Percentiles rank a stretch among this genome's conserved stretches.
Evolutionary conservation across 2,113 vertebrate genomes (phyloP).

Genomic region (Calidris pygmaea): DNA sequence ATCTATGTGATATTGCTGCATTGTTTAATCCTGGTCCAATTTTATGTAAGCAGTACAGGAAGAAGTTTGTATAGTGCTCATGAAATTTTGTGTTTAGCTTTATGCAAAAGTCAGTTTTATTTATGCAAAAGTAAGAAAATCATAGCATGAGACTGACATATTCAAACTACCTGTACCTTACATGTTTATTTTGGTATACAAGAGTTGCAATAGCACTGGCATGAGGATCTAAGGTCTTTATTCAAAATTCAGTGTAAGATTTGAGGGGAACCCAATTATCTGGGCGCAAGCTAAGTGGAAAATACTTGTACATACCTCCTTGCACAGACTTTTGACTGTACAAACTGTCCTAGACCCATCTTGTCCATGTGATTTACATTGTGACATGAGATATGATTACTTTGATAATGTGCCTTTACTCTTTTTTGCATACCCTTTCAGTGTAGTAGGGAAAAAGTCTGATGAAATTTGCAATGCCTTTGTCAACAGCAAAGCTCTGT

Average conservation of each 20-base stretch:
- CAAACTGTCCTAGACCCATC: background rate
- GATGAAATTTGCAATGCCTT: slow-evolving; percentile 25
- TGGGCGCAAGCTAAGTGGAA: background rate
- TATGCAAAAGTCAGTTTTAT: background rate
- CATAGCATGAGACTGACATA: background rate
- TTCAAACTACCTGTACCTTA: background rate
- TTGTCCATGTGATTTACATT: slow-evolving; percentile 14
- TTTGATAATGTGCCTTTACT: background rate
- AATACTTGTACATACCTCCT: background rate
- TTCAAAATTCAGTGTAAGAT: background rate
- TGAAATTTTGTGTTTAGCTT: background rate
- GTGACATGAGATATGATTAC: slow-evolving; percentile 17
- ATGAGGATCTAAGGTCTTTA: background rate
- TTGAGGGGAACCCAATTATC: background rate
- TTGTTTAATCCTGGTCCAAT: background rate
- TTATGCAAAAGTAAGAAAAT: slow-evolving; percentile 19
- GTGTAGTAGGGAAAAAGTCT: background rate
- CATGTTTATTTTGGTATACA: background rate
- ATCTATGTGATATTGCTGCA: background rate
- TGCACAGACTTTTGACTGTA: slow-evolving; percentile 5
- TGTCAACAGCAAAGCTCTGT: background rate
- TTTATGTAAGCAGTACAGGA: background rate
- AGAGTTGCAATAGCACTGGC: background rate
- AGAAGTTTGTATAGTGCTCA: background rate
- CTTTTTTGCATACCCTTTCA: slow-evolving; percentile 11